phyloP scores from a whole-genome alignment of 2,113 vertebrate genomes.

The Gallinago undulata region DNA sequence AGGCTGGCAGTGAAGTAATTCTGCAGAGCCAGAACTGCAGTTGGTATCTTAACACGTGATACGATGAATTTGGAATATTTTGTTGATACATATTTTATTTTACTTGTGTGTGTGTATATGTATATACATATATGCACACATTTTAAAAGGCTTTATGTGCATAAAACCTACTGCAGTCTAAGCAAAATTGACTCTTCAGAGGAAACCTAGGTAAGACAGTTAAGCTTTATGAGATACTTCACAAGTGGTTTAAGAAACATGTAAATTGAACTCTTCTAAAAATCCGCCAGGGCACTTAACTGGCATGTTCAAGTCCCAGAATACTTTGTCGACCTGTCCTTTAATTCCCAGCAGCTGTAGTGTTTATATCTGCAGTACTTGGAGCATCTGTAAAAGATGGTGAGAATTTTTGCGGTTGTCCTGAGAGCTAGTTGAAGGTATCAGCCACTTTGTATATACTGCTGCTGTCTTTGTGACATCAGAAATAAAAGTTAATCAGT shows the following conservation, averaged over 20 bases:
- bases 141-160: background rate
- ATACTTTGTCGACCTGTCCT: background rate
- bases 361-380: background rate
- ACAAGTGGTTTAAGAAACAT: background rate
- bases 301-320: background rate
- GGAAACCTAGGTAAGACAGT: background rate
- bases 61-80: background rate
- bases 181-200: background rate
- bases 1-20: background rate
- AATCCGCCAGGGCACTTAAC: background rate
- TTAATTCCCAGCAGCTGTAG: background rate
- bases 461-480: background rate
- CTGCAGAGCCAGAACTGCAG: background rate
- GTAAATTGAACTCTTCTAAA: background rate
- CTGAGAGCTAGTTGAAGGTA: background rate
- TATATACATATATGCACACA: background rate
- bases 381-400: background rate
- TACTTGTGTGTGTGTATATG: background rate
- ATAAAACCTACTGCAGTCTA: background rate
- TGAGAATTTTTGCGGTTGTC: background rate
- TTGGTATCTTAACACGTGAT: background rate
- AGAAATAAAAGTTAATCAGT: background rate
- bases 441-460: background rate
- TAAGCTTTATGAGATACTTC: background rate
- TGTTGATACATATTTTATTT: background rate